Conservation (phyloP, 1,140 invertebrate species). For the Trichonephila inaurata region DNA sequence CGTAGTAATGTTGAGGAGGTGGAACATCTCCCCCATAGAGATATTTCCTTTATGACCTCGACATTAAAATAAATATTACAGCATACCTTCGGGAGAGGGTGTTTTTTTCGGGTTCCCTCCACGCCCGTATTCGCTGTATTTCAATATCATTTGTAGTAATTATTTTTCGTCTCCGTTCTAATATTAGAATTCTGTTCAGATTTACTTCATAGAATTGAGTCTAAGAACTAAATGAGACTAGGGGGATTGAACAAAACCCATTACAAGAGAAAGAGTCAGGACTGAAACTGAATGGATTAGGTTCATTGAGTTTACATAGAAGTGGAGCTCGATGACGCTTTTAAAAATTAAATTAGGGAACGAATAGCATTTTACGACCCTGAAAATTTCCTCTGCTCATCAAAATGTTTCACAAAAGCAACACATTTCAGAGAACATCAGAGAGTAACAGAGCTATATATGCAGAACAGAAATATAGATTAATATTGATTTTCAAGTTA, state of each 20-base stretch:
- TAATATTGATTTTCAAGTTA: too few species aligned
- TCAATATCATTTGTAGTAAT: conserved; percentile 29
- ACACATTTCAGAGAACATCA: too few species aligned
- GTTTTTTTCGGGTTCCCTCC: not conserved
- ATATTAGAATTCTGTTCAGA: not conserved
- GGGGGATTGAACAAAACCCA: not conserved
- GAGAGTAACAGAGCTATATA: too few species aligned
- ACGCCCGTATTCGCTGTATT: not conserved
- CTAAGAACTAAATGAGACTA: not conserved
- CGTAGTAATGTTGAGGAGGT: not conserved
- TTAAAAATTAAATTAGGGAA: too few species aligned
- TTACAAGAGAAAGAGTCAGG: too few species aligned
- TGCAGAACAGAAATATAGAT: too few species aligned
- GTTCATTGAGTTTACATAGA: too few species aligned
- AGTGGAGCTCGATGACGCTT: too few species aligned
- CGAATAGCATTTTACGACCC: too few species aligned
- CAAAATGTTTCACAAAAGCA: too few species aligned
- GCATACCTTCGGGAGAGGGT: not conserved
- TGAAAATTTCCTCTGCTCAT: too few species aligned
- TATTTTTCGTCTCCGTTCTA: not conserved
- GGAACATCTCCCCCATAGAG: not conserved
- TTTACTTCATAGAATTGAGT: not conserved
- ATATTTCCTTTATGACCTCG: conserved; percentile 48
- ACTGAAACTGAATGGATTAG: too few species aligned
- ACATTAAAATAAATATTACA: conserved; percentile 68